A percentile compares a stretch with the other conserved stretches of the same genome.
Conservation (phyloP, 2,797 vertebrate genomes). For the Petrocephalus sullivani region DNA sequence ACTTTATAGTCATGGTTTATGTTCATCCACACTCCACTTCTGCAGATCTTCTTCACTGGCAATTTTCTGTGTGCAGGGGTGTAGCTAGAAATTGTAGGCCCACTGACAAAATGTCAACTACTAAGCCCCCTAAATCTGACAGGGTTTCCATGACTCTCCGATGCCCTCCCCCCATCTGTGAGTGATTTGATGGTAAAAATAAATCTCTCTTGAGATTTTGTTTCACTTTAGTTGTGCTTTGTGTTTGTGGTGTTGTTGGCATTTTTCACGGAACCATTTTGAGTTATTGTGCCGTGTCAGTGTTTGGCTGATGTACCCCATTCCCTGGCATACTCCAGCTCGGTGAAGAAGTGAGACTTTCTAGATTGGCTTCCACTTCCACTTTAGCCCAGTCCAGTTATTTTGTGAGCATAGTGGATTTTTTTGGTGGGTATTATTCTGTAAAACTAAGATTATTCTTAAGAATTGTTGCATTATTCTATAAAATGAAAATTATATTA, state of each 20-base stretch:
- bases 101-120: neutral
- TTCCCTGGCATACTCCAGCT: neutral
- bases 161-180: neutral
- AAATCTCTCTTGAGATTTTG: neutral
- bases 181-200: neutral
- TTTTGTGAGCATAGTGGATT: neutral
- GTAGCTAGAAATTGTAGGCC: neutral
- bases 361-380: neutral
- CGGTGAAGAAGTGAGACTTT: neutral
- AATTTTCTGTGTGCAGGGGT: neutral
- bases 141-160: neutral
- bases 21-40: neutral
- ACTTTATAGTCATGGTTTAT: neutral
- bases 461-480: too few relatives aligned
- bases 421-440: neutral
- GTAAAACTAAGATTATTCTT: neutral
- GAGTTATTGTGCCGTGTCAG: neutral
- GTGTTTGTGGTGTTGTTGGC: neutral
- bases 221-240: neutral
- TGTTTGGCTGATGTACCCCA: neutral
- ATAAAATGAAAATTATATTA: neutral
- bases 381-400: neutral
- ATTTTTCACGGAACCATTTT: neutral
- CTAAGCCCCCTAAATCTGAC: neutral
- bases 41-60: neutral